Evolutionary conservation across 2,113 vertebrate genomes (phyloP).

Genomic region (Leptosomus discolor): DNA sequence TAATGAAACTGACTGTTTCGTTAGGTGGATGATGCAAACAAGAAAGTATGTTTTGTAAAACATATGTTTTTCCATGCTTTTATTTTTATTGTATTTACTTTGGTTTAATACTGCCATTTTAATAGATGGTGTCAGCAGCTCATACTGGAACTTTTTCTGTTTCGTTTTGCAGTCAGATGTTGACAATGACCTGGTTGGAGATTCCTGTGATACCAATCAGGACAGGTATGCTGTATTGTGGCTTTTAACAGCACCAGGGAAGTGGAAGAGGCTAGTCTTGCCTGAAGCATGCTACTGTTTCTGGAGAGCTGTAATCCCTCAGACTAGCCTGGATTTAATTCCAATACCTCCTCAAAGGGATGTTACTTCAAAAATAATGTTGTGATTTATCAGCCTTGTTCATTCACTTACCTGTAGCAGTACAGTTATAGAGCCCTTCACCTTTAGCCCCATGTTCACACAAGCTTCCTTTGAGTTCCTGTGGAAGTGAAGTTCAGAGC

Average conservation of each 20-base stretch:
- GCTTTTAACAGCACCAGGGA: not conserved
- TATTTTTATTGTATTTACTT: not conserved
- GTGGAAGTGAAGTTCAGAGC: not conserved
- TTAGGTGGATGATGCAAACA: not conserved
- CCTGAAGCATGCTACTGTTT: not conserved
- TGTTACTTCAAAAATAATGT: not conserved
- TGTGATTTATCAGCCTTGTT: not conserved
- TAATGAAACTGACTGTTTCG: not conserved
- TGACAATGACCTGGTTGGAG: slow-evolving; percentile 94
- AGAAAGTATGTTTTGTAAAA: not conserved
- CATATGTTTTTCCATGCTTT: not conserved
- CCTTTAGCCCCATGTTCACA: not conserved
- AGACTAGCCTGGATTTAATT: not conserved
- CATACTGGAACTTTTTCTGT: not conserved
- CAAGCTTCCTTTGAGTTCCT: not conserved
- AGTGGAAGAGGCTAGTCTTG: not conserved
- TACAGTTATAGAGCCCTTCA: accelerated
- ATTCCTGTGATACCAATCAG: slow-evolving; percentile 95
- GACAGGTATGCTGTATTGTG: slow-evolving; percentile 84
- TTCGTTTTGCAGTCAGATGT: slow-evolving; percentile 85
- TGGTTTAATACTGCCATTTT: not conserved
- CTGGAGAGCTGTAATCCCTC: not conserved
- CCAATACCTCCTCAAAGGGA: not conserved
- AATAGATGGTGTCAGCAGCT: not conserved
- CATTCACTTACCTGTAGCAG: not conserved